Conservation (phyloP, 2,888 invertebrate species). For the Bimastos eiseni region DNA sequence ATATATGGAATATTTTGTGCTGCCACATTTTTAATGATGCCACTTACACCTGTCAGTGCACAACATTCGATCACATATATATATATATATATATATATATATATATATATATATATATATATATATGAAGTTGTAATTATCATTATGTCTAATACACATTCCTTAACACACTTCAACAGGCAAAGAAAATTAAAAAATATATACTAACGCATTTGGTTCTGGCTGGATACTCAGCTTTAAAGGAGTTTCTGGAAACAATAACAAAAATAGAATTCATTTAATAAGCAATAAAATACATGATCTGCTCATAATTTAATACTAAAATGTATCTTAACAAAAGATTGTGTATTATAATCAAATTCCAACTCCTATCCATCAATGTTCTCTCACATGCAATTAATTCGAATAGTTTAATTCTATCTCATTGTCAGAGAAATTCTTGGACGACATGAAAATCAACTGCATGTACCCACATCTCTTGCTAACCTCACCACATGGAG, state of each 20-base stretch:
- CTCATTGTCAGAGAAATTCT: not conserved
- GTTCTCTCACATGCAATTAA: not conserved
- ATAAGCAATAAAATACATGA: not conserved
- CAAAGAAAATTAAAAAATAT: slow-evolving; percentile 1
- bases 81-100: too few species aligned
- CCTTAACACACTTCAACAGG: too few species aligned
- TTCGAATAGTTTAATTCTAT: not conserved
- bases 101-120: not conserved
- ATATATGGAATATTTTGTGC: too few species aligned
- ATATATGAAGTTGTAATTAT: not conserved
- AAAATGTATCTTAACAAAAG: not conserved
- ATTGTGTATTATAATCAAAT: not conserved
- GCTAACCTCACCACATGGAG: too few species aligned
- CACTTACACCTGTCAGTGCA: too few species aligned
- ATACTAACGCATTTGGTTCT: not conserved
- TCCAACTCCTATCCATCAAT: not conserved
- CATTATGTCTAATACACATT: not conserved
- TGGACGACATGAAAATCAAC: too few species aligned
- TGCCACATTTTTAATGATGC: too few species aligned
- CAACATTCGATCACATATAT: too few species aligned
- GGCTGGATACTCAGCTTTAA: not conserved
- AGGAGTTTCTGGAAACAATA: not conserved
- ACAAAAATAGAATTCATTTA: not conserved
- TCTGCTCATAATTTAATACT: not conserved
- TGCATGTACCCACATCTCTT: too few species aligned